Percentiles rank a stretch among this genome's conserved stretches.
These are phyloP conservation scores for Lasioglossum oenotherae DNA, from an alignment of 2,888 invertebrate genomes.

Conservation along the genomic window DNA sequence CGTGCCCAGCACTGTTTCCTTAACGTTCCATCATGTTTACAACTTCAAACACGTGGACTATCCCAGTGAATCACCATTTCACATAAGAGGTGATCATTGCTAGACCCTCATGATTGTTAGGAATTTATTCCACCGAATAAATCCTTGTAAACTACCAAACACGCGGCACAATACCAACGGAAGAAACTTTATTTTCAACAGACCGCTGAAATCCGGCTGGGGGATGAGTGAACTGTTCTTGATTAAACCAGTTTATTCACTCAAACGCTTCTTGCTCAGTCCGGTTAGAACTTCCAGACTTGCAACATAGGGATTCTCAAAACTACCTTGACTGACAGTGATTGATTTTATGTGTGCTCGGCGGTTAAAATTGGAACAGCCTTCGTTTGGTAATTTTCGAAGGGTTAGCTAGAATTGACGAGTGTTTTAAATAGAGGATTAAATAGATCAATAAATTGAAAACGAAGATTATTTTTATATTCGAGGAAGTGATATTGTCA, in stretches of 20 bases:
- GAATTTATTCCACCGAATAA: background rate
- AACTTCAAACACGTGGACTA: background rate
- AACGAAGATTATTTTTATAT: no score
- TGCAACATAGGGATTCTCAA: background rate
- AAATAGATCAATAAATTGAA: background rate
- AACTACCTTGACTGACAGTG: background rate
- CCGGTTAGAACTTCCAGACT: background rate
- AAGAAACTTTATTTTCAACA: background rate
- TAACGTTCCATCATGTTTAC: background rate
- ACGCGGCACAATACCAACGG: background rate
- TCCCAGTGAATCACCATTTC: background rate
- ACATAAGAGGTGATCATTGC: background rate
- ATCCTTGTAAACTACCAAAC: background rate
- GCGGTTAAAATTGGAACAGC: background rate
- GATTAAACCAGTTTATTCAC: constrained; percentile 8
- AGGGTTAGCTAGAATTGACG: background rate
- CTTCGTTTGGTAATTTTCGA: background rate
- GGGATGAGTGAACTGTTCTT: background rate
- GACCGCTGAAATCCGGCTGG: background rate
- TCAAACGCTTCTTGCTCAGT: background rate
- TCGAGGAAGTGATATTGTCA: no score
- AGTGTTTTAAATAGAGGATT: background rate
- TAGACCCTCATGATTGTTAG: background rate
- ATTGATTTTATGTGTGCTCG: background rate
- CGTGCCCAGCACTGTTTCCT: background rate